Conservation (phyloP, 2,888 invertebrate genomes). For the Gortyna flavago region DNA sequence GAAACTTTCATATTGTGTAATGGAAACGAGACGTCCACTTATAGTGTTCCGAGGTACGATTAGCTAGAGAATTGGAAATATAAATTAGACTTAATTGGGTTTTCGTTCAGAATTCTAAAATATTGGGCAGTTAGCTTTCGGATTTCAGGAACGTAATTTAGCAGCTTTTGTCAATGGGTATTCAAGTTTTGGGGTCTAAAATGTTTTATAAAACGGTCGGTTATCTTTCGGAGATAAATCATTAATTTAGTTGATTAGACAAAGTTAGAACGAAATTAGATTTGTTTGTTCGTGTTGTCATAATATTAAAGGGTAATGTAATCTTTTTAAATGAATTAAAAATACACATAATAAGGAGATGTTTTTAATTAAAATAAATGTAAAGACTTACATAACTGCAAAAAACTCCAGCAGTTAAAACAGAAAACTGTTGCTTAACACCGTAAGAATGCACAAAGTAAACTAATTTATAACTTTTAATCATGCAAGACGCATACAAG, state of each 20-base stretch:
- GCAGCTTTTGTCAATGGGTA: constrained; percentile 6
- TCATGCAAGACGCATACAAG: constrained; percentile 61
- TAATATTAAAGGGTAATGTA: neutral
- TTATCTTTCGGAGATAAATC: neutral
- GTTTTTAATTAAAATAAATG: neutral
- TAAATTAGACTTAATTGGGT: constrained; percentile 55
- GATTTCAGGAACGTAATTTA: constrained; percentile 41
- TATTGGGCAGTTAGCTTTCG: constrained; percentile 43
- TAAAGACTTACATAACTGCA: neutral
- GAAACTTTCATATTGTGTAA: constrained; percentile 61
- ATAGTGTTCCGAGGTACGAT: constrained; percentile 24
- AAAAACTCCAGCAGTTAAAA: neutral
- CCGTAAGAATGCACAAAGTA: constrained; percentile 44
- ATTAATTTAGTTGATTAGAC: neutral
- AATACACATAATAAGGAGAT: no score
- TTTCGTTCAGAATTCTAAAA: constrained; percentile 43
- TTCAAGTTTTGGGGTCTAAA: constrained; percentile 35
- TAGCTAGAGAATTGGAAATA: constrained; percentile 52
- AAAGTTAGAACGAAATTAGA: neutral
- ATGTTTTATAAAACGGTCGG: constrained; percentile 19
- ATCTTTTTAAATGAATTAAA: neutral
- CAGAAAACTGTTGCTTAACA: constrained; percentile 25
- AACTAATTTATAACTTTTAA: constrained; percentile 63
- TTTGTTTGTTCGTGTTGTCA: neutral
- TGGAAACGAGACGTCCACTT: constrained; percentile 52